These are phyloP conservation scores for Nephrotoma flavescens DNA, from an alignment of 2,888 invertebrate genomes.

Conservation along the genomic window DNA sequence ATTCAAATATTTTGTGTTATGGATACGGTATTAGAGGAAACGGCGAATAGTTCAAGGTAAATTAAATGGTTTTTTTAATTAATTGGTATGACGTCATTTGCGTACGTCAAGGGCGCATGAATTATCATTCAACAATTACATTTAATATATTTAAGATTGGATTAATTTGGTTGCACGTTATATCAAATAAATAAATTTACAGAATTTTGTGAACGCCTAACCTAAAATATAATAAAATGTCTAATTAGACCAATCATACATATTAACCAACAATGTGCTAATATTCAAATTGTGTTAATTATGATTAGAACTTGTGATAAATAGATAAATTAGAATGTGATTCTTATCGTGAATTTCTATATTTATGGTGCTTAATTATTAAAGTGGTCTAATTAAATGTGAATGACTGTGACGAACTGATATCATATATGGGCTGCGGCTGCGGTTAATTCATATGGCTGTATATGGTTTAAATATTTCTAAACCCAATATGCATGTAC, in stretches of 20 bases:
- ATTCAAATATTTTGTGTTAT: not conserved
- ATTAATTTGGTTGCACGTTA: too few relatives aligned
- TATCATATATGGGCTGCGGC: not conserved
- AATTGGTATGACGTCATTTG: not conserved
- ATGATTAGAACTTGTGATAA: not conserved
- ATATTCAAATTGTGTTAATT: not conserved
- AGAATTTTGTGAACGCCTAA: too few relatives aligned
- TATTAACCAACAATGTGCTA: not conserved
- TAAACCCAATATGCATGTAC: too few relatives aligned
- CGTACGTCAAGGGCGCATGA: too few relatives aligned
- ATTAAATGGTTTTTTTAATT: not conserved
- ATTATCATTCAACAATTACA: too few relatives aligned
- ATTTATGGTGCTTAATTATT: not conserved
- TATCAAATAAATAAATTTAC: too few relatives aligned
- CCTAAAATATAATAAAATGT: too few relatives aligned
- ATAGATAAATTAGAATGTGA: not conserved
- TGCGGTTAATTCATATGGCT: too few relatives aligned
- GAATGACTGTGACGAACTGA: not conserved
- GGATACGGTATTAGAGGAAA: not conserved
- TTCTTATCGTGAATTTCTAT: not conserved
- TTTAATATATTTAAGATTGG: too few relatives aligned
- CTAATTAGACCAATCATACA: not conserved
- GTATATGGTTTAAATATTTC: too few relatives aligned
- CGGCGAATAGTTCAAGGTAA: not conserved
- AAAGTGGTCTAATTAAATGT: not conserved